Base-by-base conservation (phyloP, 2,797 vertebrate species). In the Melanotaenia pygmaea region DNA sequence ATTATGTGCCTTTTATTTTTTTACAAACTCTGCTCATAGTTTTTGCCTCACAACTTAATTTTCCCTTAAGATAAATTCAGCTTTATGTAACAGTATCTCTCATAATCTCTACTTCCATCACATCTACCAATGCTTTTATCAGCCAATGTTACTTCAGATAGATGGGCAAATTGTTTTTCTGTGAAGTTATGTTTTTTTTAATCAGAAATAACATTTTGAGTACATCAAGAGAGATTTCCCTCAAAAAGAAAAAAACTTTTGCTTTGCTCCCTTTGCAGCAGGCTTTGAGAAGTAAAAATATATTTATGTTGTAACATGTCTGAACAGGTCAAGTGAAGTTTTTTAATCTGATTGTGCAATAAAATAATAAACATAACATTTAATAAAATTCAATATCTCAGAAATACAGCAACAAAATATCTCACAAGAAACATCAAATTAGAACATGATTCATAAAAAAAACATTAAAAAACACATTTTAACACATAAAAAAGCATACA, bases 1-100 rank as follows among this genome's bases (percentile, higher is more conserved):
- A 6, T 16, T 40, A 61, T 76, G 34, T 60, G 51, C 30, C 58
- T 64, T 59, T 67, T 4, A 6, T n/a, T 38, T 34, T 66, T 38
- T 9, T 24, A 37, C 26, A 62, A 7, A 26, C 3, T 64, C 16
- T 34, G 8, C 5, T 20, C 18, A 5, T 16, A 28, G 37, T 22
- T 38, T 59, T 45, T 7, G 43, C 24, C 9, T 67, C 1, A 30
- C 22, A 5, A 28, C 12, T 18, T 59, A 9, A 43, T 22, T 43
- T 51, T 64, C 32, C n/a, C 22, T 30, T 26, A 13, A 24, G 34
- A 12, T 0, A 18, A 66, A 24, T 14, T 53, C 22, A 53, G 22
- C 12, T 53, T 1, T 38, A 4, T 28, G n/a, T 65, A 5, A 38
- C 4, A 35, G 35, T 20, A 26, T 18, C 26, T 28, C 22, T 40